Evolutionary conservation across 2,113 vertebrate genomes (phyloP).

Genomic region (Lasiurus cinereus): DNA sequence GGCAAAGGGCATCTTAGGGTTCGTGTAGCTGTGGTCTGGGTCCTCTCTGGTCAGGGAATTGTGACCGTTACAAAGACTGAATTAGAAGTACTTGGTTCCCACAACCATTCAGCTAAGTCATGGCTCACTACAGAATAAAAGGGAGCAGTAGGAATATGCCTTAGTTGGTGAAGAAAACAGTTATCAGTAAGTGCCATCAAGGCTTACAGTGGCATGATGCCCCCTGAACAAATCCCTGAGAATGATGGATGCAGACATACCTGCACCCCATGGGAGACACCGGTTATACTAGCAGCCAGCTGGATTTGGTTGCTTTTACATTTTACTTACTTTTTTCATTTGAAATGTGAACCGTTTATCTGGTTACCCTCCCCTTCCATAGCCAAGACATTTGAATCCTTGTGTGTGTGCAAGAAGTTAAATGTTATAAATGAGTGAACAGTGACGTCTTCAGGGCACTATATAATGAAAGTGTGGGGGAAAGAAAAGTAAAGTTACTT

Average conservation of each 20-base stretch:
- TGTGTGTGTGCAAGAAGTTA: neutral
- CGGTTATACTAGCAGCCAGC: neutral
- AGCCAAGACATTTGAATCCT: neutral
- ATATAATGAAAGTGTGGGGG: neutral
- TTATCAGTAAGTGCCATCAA: neutral
- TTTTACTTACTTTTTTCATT: neutral
- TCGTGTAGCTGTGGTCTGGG: neutral
- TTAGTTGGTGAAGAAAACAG: neutral
- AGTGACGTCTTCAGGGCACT: neutral
- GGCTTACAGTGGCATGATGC: neutral
- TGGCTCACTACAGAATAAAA: neutral
- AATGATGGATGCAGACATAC: neutral
- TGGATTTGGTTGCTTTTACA: neutral
- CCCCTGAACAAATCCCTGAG: neutral
- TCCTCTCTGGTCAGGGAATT: neutral
- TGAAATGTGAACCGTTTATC: neutral
- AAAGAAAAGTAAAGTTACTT: neutral
- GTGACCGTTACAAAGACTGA: neutral
- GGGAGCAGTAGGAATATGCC: neutral
- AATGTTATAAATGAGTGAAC: neutral
- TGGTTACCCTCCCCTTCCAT: neutral
- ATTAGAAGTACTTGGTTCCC: neutral
- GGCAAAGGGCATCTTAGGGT: neutral
- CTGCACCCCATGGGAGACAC: no score
- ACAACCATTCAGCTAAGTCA: neutral